phyloP scores from a whole-genome alignment of 2,888 invertebrate genomes.

The Nomada fucata region DNA sequence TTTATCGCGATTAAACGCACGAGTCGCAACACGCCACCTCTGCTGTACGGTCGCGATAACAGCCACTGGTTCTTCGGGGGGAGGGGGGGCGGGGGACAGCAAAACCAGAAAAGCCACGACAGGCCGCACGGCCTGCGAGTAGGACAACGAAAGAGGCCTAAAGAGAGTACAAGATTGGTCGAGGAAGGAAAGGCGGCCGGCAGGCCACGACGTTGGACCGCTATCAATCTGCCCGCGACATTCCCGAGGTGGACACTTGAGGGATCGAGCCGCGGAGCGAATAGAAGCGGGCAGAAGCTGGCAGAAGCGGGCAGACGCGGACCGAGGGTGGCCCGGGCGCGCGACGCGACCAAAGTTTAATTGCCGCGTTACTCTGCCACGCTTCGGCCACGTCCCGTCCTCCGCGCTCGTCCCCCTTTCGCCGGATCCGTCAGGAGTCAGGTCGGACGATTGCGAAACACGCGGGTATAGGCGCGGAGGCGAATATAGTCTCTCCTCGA shows the following conservation, averaged over 20 bases:
- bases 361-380: slow-evolving; percentile 81
- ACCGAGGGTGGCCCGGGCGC: slow-evolving; percentile 48
- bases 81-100: slow-evolving; percentile 31
- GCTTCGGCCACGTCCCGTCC: slow-evolving; percentile 65
- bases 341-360: slow-evolving; percentile 83
- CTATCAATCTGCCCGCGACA: slow-evolving; percentile 70
- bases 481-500: slow-evolving; percentile 51
- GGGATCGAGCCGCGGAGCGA: slow-evolving; percentile 41
- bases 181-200: slow-evolving; percentile 25
- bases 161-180: slow-evolving; percentile 51
- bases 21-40: slow-evolving; percentile 79
- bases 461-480: slow-evolving; percentile 26
- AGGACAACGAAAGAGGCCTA: slow-evolving; percentile 41
- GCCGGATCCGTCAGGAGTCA: slow-evolving; percentile 76
- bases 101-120: slow-evolving; percentile 65
- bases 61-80: slow-evolving; percentile 57
- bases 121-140: slow-evolving; percentile 32
- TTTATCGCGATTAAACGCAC: slow-evolving; percentile 81
- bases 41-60: slow-evolving; percentile 79
- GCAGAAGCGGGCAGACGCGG: not conserved
- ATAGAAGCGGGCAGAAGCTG: too few relatives aligned
- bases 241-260: slow-evolving; percentile 42
- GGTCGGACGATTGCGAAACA: slow-evolving; percentile 69
- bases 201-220: slow-evolving; percentile 53
- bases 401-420: slow-evolving; percentile 55